phyloP scores from a whole-genome alignment of 2,797 vertebrate species.

The Masticophis lateralis region DNA sequence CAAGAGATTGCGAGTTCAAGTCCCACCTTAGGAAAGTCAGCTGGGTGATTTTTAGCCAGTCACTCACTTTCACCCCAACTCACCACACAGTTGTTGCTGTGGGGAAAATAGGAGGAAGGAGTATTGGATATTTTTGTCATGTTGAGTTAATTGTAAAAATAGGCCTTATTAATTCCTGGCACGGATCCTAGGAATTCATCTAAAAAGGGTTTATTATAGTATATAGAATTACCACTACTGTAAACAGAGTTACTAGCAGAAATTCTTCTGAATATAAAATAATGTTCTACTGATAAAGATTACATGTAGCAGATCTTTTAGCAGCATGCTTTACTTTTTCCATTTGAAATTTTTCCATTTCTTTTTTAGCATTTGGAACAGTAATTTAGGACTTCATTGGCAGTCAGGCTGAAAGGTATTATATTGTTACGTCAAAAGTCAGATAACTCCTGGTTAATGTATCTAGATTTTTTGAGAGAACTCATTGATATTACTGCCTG shows the following conservation, averaged over 20 bases:
- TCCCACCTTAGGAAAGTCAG: background rate
- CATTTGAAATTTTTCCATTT: background rate
- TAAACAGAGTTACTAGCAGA: background rate
- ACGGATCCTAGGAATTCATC: background rate
- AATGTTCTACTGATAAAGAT: background rate
- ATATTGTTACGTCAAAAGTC: background rate
- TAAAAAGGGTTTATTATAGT: background rate
- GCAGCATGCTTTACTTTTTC: background rate
- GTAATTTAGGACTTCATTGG: background rate
- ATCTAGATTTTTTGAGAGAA: background rate
- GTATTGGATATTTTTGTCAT: background rate
- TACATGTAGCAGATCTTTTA: background rate
- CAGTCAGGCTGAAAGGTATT: background rate
- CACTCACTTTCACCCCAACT: background rate
- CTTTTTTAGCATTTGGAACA: background rate
- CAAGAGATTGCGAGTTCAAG: background rate
- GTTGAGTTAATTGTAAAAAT: background rate
- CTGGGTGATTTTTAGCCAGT: background rate
- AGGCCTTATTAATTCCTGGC: background rate
- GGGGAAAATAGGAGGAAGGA: background rate
- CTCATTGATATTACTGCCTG: background rate
- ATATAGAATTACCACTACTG: background rate
- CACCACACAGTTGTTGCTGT: background rate
- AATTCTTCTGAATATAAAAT: background rate
- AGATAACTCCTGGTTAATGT: background rate